A percentile compares a stretch with the other conserved stretches of the same genome.
Evolutionary conservation across 2,797 vertebrate genomes (phyloP).

Genomic region (Remorina albescens): DNA sequence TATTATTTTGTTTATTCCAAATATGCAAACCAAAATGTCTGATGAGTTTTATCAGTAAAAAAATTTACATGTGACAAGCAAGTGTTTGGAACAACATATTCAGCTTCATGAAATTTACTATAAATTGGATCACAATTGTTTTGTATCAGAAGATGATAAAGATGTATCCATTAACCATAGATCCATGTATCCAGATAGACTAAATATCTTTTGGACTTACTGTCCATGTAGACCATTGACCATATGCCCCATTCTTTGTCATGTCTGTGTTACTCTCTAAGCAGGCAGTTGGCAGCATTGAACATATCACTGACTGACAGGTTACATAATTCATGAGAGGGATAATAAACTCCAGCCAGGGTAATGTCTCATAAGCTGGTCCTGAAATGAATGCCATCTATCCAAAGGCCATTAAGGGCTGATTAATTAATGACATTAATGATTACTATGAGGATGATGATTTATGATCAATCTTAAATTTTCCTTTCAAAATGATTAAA

Average conservation of each 20-base stretch:
- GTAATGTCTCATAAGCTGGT: conserved; percentile 50
- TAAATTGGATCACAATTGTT: neutral
- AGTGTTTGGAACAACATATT: neutral
- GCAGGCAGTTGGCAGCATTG: conserved; percentile 51
- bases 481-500: neutral
- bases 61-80: too few species aligned
- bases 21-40: neutral
- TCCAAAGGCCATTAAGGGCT: conserved; percentile 1
- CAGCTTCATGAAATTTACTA: neutral
- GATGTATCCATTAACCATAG: neutral
- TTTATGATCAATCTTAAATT: neutral
- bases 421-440: neutral
- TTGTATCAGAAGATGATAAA: neutral
- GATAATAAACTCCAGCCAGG: conserved; percentile 56
- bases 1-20: neutral
- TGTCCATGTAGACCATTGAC: conserved; percentile 32
- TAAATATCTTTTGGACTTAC: conserved; percentile 3
- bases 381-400: conserved; percentile 32
- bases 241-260: conserved; percentile 4
- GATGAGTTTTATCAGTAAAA: neutral
- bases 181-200: neutral
- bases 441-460: too few species aligned
- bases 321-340: conserved; percentile 75
- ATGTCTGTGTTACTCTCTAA: conserved; percentile 35
- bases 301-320: conserved; percentile 58